Conservation (phyloP, 2,888 invertebrate species). For the Chymomyza fuscimana region DNA sequence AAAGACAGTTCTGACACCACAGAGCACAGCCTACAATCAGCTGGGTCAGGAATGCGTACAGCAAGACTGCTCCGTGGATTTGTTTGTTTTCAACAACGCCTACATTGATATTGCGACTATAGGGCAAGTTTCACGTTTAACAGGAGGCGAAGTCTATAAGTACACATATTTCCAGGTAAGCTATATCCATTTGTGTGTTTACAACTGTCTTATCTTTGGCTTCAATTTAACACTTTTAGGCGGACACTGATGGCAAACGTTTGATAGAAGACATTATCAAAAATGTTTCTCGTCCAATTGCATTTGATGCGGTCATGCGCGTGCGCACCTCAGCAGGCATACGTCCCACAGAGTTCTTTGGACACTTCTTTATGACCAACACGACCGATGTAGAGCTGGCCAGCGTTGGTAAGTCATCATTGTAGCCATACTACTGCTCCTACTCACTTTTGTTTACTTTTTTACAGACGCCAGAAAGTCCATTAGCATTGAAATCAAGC, state of each 20-base stretch:
- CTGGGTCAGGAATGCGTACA: slow-evolving; percentile 96
- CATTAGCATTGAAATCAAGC: slow-evolving; percentile 96
- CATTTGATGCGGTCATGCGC: slow-evolving; percentile 98
- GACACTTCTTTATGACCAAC: slow-evolving; percentile 98
- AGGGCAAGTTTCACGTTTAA: slow-evolving; percentile 93
- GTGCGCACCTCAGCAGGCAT: slow-evolving; percentile 97
- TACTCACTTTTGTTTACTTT: background rate
- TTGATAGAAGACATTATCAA: slow-evolving; percentile 91
- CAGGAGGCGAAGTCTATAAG: slow-evolving; percentile 97
- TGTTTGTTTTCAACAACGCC: slow-evolving; percentile 97
- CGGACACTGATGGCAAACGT: slow-evolving; percentile 94
- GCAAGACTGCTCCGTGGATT: slow-evolving; percentile 95
- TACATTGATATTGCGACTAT: slow-evolving; percentile 98
- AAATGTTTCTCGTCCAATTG: slow-evolving; percentile 90
- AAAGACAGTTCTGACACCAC: slow-evolving; percentile 87
- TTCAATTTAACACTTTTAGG: slow-evolving; percentile 81
- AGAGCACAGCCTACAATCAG: slow-evolving; percentile 94
- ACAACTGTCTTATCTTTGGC: no score
- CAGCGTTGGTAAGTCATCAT: slow-evolving; percentile 84
- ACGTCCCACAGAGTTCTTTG: slow-evolving; percentile 97
- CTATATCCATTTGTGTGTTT: background rate
- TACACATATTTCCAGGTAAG: slow-evolving; percentile 95
- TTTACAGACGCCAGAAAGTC: slow-evolving; percentile 86
- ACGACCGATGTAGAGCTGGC: slow-evolving; percentile 99
- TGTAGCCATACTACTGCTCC: background rate